Percentiles rank a stretch among this genome's conserved stretches.
Conservation (phyloP, 2,113 vertebrate genomes). For the Gymnorhina tibicen region DNA sequence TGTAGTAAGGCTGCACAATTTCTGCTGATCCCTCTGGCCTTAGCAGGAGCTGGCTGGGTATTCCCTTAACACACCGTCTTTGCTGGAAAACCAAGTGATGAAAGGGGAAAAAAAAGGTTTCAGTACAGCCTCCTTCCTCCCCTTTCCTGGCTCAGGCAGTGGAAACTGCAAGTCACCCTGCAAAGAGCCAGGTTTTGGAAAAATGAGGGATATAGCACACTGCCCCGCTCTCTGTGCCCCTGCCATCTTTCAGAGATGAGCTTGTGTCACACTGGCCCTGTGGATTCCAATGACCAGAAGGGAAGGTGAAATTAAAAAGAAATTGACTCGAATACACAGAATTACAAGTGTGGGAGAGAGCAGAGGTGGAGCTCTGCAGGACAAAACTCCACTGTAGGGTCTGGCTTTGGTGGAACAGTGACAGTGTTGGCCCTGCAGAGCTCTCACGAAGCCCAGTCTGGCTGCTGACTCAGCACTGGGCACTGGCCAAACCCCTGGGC, state of each 20-base stretch:
- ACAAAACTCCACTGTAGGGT: neutral
- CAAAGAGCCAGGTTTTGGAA: neutral
- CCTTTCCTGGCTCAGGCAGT: neutral
- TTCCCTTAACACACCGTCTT: neutral
- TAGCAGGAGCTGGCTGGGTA: neutral
- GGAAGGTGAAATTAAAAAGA: neutral
- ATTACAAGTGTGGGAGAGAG: neutral
- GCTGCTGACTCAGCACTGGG: neutral
- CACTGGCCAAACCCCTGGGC: neutral
- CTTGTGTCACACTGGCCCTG: neutral
- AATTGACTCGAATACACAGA: neutral
- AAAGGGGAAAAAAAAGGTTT: neutral
- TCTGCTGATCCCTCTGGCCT: neutral
- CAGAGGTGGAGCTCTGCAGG: neutral
- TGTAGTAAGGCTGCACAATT: neutral
- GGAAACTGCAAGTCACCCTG: neutral
- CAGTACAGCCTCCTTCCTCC: neutral
- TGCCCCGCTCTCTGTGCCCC: neutral
- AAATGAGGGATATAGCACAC: neutral
- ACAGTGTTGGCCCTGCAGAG: neutral
- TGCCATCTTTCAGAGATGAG: neutral
- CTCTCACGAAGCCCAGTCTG: neutral
- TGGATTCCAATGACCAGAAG: neutral
- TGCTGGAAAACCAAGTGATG: neutral
- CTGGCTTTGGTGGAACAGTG: neutral